phyloP scores from a whole-genome alignment of 2,888 invertebrate species.

The Polietes domitor region DNA sequence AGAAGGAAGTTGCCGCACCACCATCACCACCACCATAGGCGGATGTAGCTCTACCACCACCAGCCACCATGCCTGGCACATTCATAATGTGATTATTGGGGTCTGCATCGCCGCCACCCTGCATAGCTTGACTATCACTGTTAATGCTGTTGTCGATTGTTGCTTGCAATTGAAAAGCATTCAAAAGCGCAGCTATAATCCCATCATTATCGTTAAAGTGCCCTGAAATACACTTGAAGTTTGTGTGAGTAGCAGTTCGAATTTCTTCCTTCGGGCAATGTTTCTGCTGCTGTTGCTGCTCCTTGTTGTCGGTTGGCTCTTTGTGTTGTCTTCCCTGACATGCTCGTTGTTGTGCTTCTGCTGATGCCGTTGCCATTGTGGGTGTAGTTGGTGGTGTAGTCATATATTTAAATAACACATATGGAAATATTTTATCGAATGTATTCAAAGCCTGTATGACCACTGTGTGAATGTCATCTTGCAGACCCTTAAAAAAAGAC shows the following conservation, averaged over 20 bases:
- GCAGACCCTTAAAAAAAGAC: conserved; percentile 76
- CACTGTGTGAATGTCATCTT: conserved; percentile 81
- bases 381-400: conserved; percentile 75
- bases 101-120: conserved; percentile 38
- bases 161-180: conserved; percentile 79
- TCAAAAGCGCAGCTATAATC: conserved; percentile 79
- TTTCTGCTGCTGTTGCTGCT: conserved; percentile 52
- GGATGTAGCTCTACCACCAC: conserved; percentile 27
- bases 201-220: conserved; percentile 79
- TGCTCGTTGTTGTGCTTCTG: conserved; percentile 61
- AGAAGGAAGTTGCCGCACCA: conserved; percentile 30
- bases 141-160: conserved; percentile 69
- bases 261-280: conserved; percentile 72
- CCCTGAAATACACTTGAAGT: conserved; percentile 64
- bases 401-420: conserved; percentile 80
- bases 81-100: conserved; percentile 52
- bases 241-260: conserved; percentile 57
- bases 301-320: conserved; percentile 69
- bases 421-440: conserved; percentile 80
- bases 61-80: conserved; percentile 30
- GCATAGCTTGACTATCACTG: conserved; percentile 28
- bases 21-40: conserved; percentile 31
- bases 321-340: conserved; percentile 67
- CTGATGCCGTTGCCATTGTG: conserved; percentile 69
- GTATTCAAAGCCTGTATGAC: conserved; percentile 81